phyloP scores from a whole-genome alignment of 2,797 vertebrate genomes.

The Xiphophorus birchmanni region DNA sequence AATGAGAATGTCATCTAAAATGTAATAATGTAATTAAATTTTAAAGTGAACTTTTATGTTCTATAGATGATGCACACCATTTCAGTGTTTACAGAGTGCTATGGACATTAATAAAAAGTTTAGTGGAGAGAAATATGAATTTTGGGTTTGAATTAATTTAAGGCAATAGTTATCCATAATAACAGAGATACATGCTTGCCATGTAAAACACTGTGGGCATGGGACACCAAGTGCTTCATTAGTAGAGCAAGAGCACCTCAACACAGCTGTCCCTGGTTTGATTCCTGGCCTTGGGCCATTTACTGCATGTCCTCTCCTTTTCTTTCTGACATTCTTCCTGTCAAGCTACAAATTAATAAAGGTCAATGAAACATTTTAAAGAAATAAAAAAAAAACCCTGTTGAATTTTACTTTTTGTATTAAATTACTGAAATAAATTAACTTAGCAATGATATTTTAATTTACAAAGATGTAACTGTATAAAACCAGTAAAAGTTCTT shows the following conservation, averaged over 20 bases:
- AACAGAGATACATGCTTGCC: background rate
- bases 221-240: background rate
- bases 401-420: background rate
- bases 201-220: background rate
- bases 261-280: background rate
- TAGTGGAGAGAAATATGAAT: background rate
- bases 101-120: background rate
- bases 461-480: background rate
- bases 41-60: background rate
- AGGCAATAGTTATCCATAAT: background rate
- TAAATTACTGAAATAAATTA: background rate
- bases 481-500: conserved; percentile 3
- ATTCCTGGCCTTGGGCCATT: background rate
- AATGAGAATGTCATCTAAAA: background rate
- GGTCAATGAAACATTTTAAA: background rate
- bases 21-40: background rate
- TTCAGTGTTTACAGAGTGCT: background rate
- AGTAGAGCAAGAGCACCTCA: background rate
- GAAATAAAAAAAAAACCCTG: too few relatives aligned
- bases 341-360: background rate
- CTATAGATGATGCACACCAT: background rate
- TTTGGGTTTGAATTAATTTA: background rate
- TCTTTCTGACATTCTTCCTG: background rate
- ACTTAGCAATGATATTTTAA: background rate
- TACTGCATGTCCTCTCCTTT: background rate